Conservation (phyloP, 2,888 invertebrate species). For the Metallyticus violacea region DNA sequence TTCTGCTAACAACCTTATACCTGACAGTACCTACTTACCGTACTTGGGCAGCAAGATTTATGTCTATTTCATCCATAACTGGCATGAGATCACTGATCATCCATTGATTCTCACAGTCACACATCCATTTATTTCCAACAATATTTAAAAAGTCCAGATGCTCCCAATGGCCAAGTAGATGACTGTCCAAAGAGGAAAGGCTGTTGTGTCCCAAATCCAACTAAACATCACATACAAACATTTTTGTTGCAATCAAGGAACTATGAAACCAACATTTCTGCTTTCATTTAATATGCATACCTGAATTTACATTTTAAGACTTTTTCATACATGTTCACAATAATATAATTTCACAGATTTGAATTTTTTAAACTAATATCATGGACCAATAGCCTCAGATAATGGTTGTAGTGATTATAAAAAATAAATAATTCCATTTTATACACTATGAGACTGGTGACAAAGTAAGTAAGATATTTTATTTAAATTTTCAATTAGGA, state of each 20-base stretch:
- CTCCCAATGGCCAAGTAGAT: slow-evolving; percentile 66
- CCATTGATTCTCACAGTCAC: slow-evolving; percentile 78
- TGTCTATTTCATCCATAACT: slow-evolving; percentile 49
- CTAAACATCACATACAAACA: slow-evolving; percentile 48
- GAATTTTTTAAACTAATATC: too few relatives aligned
- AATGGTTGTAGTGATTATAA: too few relatives aligned
- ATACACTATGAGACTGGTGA: too few relatives aligned
- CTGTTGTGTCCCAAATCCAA: slow-evolving; percentile 72
- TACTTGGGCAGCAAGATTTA: slow-evolving; percentile 40
- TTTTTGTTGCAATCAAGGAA: neutral
- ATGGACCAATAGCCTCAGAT: too few relatives aligned
- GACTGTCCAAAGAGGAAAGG: slow-evolving; percentile 61
- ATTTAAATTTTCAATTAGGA: too few relatives aligned
- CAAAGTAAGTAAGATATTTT: too few relatives aligned
- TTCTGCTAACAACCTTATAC: too few relatives aligned
- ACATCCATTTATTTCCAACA: slow-evolving; percentile 70
- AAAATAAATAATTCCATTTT: too few relatives aligned
- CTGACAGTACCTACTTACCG: neutral
- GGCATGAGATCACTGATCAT: slow-evolving; percentile 65
- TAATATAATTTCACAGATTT: too few relatives aligned
- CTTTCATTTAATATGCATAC: neutral
- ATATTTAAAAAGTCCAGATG: slow-evolving; percentile 63
- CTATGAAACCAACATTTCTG: neutral
- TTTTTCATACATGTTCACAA: too few relatives aligned
- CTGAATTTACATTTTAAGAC: too few relatives aligned